These are phyloP conservation scores for Apodemia hepburni DNA, from an alignment of 2,888 invertebrate species.

Conservation along the genomic window DNA sequence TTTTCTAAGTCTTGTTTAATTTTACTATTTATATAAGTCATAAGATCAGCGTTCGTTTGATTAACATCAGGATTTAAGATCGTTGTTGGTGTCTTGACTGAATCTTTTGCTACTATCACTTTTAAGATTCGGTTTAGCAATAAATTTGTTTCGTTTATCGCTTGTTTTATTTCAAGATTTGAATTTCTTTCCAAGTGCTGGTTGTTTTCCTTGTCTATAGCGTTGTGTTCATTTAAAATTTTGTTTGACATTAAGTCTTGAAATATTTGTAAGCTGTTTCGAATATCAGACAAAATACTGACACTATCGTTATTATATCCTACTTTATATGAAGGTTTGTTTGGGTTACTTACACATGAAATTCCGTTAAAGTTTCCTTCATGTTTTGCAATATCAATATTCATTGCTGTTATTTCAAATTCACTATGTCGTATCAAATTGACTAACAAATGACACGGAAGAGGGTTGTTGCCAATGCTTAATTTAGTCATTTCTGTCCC, in stretches of 20 bases:
- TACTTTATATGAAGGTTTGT: background rate
- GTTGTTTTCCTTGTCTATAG: background rate
- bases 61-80: background rate
- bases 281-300: background rate
- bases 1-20: background rate
- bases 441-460: background rate
- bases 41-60: background rate
- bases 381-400: background rate
- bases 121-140: background rate
- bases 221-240: background rate
- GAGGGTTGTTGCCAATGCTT: background rate
- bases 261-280: background rate
- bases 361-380: background rate
- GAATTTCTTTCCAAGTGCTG: background rate
- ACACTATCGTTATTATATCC: background rate
- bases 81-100: background rate
- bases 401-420: background rate
- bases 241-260: background rate
- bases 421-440: background rate
- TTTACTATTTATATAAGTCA: slow-evolving; percentile 3
- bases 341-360: background rate
- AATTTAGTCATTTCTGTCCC: background rate
- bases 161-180: background rate
- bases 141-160: background rate
- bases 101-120: background rate